Evolutionary conservation across 2,113 vertebrate species (phyloP).

Genomic region (Gallinago jamesoni): DNA sequence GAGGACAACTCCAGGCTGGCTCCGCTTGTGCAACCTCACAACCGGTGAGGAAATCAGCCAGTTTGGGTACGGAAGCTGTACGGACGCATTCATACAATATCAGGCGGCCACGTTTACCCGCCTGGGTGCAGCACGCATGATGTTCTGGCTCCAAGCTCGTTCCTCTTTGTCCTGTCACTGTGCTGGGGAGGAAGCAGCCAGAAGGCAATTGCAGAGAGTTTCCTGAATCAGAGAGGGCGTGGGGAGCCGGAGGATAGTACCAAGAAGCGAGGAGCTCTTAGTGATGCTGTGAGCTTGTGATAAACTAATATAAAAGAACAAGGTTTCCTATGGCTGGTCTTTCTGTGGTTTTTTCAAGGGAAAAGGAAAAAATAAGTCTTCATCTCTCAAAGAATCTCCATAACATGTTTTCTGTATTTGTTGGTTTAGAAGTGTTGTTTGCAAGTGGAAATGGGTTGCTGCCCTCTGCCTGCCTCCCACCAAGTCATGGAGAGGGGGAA

Average conservation of each 20-base stretch:
- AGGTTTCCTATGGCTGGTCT: not conserved
- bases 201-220: not conserved
- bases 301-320: not conserved
- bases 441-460: not conserved
- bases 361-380: not conserved
- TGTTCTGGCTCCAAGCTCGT: not conserved
- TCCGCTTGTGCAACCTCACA: not conserved
- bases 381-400: not conserved
- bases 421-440: not conserved
- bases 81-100: accelerated
- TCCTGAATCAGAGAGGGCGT: not conserved
- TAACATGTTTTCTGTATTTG: not conserved
- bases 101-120: accelerated
- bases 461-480: not conserved
- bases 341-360: not conserved
- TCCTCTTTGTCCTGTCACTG: not conserved
- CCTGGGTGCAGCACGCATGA: not conserved
- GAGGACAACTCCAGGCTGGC: not conserved
- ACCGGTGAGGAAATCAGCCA: accelerated
- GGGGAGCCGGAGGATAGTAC: not conserved
- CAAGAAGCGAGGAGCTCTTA: not conserved
- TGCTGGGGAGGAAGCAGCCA: not conserved
- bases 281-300: not conserved
- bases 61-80: not conserved
- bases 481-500: not conserved